phyloP scores from a whole-genome alignment of 2,888 invertebrate species.

The Zaprionus bogoriensis region DNA sequence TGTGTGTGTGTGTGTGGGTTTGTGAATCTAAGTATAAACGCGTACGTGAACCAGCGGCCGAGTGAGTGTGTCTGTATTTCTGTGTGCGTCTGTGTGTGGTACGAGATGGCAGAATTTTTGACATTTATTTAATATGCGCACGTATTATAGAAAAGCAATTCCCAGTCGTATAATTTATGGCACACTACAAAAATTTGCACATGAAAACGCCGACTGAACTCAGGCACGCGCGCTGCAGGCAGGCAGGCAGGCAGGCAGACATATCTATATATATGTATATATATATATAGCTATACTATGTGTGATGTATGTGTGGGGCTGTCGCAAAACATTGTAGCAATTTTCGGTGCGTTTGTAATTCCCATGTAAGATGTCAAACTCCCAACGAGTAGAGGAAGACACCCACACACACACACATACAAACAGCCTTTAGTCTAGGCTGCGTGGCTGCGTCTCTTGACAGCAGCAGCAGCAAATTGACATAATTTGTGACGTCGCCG shows the following conservation, averaged over 20 bases:
- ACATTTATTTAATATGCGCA: constrained; percentile 79
- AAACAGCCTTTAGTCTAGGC: neutral
- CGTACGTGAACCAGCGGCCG: constrained; percentile 10
- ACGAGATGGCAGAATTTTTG: constrained; percentile 65
- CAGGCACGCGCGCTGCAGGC: constrained; percentile 38
- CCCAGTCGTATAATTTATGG: constrained; percentile 77
- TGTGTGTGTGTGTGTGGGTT: constrained; percentile 5
- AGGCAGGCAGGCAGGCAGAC: constrained; percentile 16
- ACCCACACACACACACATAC: neutral
- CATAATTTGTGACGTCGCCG: constrained; percentile 70
- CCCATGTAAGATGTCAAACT: constrained; percentile 77
- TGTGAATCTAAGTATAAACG: constrained; percentile 2
- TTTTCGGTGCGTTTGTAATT: constrained; percentile 75
- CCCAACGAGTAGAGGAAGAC: constrained; percentile 46
- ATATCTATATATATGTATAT: constrained; percentile 12
- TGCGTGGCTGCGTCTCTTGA: constrained; percentile 27
- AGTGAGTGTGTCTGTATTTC: constrained; percentile 14
- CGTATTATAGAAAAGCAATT: constrained; percentile 79
- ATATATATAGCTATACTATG: neutral
- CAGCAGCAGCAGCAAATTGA: constrained; percentile 65
- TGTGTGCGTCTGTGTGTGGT: constrained; percentile 4
- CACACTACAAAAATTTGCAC: constrained; percentile 78
- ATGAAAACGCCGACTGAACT: constrained; percentile 59
- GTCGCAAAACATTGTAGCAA: constrained; percentile 69
- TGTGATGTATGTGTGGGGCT: constrained; percentile 34